Evolutionary conservation across 2,797 vertebrate genomes (phyloP).

Genomic region (Cossypha heuglini): DNA sequence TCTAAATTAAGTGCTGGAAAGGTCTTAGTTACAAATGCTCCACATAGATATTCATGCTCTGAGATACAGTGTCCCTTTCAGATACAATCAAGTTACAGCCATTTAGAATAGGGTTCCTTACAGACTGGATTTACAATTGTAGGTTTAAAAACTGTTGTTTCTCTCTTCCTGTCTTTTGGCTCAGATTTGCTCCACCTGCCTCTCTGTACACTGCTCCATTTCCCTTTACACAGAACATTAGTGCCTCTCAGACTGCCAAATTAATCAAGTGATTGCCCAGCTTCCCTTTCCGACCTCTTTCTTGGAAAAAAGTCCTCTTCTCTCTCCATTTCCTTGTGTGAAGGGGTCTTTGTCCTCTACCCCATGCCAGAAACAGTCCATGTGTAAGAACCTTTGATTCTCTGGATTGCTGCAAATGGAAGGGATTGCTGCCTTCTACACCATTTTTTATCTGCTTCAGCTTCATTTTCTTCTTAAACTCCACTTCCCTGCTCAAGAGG

Average conservation of each 20-base stretch:
- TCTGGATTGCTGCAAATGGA: neutral
- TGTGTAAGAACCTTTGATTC: neutral
- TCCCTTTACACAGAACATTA: neutral
- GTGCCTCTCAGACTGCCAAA: neutral
- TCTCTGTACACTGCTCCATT: neutral
- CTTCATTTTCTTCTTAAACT: neutral
- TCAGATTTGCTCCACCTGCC: neutral
- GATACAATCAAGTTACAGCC: neutral
- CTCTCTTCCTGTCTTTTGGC: neutral
- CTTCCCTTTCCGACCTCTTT: neutral
- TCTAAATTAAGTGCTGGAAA: neutral
- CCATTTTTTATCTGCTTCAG: neutral
- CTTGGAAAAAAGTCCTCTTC: neutral
- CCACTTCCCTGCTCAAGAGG: neutral
- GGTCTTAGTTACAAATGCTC: neutral
- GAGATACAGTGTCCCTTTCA: neutral
- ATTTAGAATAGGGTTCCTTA: neutral
- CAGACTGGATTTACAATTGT: neutral
- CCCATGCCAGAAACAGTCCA: neutral
- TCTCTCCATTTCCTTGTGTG: neutral
- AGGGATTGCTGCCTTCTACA: neutral
- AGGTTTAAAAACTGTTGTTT: neutral
- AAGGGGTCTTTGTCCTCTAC: neutral
- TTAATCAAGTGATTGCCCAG: neutral
- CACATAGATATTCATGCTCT: neutral